Evolutionary conservation across 2,797 vertebrate genomes (phyloP).

Genomic region (Serranus cabrilla): DNA sequence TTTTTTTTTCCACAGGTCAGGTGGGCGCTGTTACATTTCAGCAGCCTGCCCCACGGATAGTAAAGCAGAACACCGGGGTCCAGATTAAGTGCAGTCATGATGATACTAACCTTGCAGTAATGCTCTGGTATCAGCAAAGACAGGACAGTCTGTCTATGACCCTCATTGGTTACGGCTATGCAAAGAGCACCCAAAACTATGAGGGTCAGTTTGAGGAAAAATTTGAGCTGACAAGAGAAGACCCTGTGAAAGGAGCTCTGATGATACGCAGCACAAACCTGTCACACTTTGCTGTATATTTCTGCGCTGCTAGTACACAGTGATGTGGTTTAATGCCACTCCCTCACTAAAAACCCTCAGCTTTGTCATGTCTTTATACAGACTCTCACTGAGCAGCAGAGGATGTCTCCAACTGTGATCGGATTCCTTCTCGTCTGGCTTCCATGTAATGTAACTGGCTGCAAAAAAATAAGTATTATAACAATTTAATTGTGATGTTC

Average conservation of each 20-base stretch:
- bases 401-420: conserved; percentile 27
- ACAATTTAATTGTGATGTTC: background rate
- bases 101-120: rapidly evolving
- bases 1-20: conserved; percentile 49
- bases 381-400: background rate
- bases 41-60: conserved; percentile 44
- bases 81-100: conserved; percentile 65
- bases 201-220: conserved; percentile 21
- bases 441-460: conserved; percentile 34
- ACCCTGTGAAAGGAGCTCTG: conserved; percentile 15
- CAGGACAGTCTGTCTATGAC: conserved; percentile 16
- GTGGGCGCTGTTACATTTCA: conserved; percentile 45
- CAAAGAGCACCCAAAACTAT: background rate
- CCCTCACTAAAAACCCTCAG: conserved; percentile 26
- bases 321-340: conserved; percentile 39
- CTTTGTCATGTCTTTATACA: background rate
- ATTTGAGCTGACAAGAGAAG: background rate
- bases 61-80: background rate
- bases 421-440: conserved; percentile 43
- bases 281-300: conserved; percentile 61
- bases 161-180: conserved; percentile 56
- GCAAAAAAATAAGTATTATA: too few relatives aligned
- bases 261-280: conserved; percentile 24
- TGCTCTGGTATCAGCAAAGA: conserved; percentile 74
- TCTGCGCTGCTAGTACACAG: conserved; percentile 66